Percentiles rank a stretch among this genome's conserved stretches.
phyloP scores from a whole-genome alignment of 2,888 invertebrate species.

The Polydrusus cervinus region DNA sequence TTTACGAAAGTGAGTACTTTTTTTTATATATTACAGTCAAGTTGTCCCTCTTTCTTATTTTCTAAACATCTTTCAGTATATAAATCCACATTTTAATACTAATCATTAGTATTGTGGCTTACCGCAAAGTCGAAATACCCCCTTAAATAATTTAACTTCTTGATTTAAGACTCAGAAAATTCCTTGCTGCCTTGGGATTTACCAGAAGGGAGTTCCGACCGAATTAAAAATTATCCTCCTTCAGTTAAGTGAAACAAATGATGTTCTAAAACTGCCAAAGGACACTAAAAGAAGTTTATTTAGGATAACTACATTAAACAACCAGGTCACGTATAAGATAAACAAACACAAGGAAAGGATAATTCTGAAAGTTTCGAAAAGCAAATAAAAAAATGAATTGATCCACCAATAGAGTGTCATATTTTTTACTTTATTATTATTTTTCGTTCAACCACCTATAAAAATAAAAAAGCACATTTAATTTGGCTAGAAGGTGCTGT shows the following conservation, averaged over 20 bases:
- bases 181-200: background rate
- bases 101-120: background rate
- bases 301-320: conserved; percentile 7
- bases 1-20: too few relatives aligned
- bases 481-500: too few relatives aligned
- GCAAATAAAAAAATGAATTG: too few relatives aligned
- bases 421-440: too few relatives aligned
- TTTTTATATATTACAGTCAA: too few relatives aligned
- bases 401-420: too few relatives aligned
- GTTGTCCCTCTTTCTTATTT: too few relatives aligned
- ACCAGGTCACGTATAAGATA: background rate
- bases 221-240: conserved; percentile 26
- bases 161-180: background rate
- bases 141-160: conserved; percentile 4
- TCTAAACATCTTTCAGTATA: background rate
- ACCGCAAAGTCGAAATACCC: background rate
- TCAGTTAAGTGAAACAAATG: conserved; percentile 15
- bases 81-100: background rate
- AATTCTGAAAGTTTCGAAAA: too few relatives aligned
- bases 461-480: too few relatives aligned
- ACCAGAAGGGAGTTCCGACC: background rate
- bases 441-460: too few relatives aligned
- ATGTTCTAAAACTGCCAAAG: conserved; percentile 32
- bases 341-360: background rate
- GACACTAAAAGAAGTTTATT: conserved; percentile 5